These are phyloP conservation scores for Trialeurodes vaporariorum DNA, from an alignment of 1,140 invertebrate species.

Conservation along the genomic window DNA sequence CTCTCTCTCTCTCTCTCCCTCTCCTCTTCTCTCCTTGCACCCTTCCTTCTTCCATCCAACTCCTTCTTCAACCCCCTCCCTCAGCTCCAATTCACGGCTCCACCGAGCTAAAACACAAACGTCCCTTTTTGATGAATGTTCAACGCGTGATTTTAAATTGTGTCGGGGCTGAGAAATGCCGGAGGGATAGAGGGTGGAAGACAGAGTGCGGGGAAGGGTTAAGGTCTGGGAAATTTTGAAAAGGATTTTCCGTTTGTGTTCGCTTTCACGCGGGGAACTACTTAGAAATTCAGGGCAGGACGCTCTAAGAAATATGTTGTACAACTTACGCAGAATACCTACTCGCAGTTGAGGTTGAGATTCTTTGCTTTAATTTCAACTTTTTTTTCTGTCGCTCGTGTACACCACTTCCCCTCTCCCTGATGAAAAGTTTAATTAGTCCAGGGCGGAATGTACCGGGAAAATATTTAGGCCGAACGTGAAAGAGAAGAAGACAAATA, in stretches of 20 bases:
- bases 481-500: too few relatives aligned
- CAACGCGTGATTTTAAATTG: background rate
- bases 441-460: background rate
- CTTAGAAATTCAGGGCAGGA: background rate
- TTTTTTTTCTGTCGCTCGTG: background rate
- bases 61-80: slow-evolving; percentile 11
- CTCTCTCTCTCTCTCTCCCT: slow-evolving; percentile 14
- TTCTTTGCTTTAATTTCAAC: background rate
- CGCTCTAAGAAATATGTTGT: background rate
- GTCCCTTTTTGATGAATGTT: background rate
- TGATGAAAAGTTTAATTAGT: background rate
- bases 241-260: background rate
- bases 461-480: too few relatives aligned
- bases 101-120: background rate
- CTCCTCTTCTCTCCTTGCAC: slow-evolving; percentile 20
- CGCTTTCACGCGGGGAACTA: background rate
- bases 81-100: background rate
- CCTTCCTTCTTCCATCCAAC: too few relatives aligned
- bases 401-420: too few relatives aligned
- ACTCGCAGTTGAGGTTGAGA: background rate
- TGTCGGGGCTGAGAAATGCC: too few relatives aligned
- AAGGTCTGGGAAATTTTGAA: background rate
- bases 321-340: background rate
- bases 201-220: too few relatives aligned
- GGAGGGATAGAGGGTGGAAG: too few relatives aligned